Percentiles rank a stretch among this genome's conserved stretches.
Conservation (phyloP, 1,140 invertebrate genomes). For the Calycopis cecrops region DNA sequence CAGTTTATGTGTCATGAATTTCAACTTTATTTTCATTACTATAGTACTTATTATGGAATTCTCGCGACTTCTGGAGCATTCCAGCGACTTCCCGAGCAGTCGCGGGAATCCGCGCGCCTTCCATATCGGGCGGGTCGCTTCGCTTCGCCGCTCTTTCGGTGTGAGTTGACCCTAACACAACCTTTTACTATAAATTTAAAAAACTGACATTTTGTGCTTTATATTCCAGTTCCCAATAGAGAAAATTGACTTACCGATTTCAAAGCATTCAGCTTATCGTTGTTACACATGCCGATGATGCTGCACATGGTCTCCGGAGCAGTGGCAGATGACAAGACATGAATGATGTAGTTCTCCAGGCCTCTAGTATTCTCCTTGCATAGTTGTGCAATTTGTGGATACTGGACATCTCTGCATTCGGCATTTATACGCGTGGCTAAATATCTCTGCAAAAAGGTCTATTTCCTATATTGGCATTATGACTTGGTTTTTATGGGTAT, state of each 20-base stretch:
- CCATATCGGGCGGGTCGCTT: too few relatives aligned
- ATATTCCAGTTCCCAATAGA: too few relatives aligned
- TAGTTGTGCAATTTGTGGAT: slow-evolving; percentile 28
- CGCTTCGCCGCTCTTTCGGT: too few relatives aligned
- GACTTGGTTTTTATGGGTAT: neutral
- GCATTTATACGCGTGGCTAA: slow-evolving; percentile 39
- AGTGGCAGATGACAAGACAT: slow-evolving; percentile 44
- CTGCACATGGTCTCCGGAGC: slow-evolving; percentile 51
- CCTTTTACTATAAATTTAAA: too few relatives aligned
- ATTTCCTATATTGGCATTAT: neutral
- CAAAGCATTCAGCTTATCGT: slow-evolving; percentile 43
- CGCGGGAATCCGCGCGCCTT: too few relatives aligned
- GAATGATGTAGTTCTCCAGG: slow-evolving; percentile 41
- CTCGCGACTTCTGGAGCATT: too few relatives aligned
- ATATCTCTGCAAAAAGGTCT: slow-evolving; percentile 40
- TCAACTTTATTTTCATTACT: too few relatives aligned
- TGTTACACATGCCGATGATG: slow-evolving; percentile 58
- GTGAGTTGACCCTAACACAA: too few relatives aligned
- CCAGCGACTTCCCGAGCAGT: too few relatives aligned
- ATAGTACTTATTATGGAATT: too few relatives aligned
- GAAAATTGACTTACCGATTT: slow-evolving; percentile 28
- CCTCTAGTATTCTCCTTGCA: slow-evolving; percentile 51
- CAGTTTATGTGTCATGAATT: too few relatives aligned
- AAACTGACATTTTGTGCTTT: too few relatives aligned
- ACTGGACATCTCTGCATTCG: slow-evolving; percentile 41